A percentile compares a stretch with the other conserved stretches of the same genome.
phyloP scores from a whole-genome alignment of 2,113 vertebrate genomes.

The Labeo catla region DNA sequence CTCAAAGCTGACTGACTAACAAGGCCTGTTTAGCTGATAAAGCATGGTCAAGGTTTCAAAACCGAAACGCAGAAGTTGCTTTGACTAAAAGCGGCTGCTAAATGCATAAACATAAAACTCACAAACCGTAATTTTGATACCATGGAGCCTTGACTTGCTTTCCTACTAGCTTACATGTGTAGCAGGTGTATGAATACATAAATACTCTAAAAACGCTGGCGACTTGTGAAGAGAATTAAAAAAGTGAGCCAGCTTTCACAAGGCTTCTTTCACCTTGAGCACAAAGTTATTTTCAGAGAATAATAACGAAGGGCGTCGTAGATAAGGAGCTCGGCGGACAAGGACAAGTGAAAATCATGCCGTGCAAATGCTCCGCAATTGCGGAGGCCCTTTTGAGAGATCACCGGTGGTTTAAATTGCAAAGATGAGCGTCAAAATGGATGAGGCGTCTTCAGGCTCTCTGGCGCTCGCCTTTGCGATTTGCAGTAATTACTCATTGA shows the following conservation, averaged over 20 bases:
- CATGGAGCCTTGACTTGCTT: background rate
- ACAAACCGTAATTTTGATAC: background rate
- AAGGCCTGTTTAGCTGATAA: background rate
- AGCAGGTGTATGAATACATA: slow-evolving; percentile 10
- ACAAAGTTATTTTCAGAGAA: slow-evolving; percentile 57
- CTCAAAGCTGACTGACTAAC: background rate
- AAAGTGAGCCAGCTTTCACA: slow-evolving; percentile 31
- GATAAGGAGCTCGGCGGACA: slow-evolving; percentile 55
- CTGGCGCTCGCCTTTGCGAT: slow-evolving; percentile 51
- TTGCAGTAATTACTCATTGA: slow-evolving; percentile 56
- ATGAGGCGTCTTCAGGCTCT: slow-evolving; percentile 51
- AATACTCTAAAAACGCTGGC: slow-evolving; percentile 20
- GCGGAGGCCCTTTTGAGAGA: slow-evolving; percentile 52
- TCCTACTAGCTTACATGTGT: background rate
- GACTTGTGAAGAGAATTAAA: slow-evolving; percentile 31
- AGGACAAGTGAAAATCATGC: slow-evolving; percentile 58
- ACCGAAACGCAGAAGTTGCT: background rate
- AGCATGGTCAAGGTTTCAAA: background rate
- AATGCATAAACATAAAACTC: background rate
- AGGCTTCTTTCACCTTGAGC: slow-evolving; percentile 56
- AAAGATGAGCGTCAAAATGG: slow-evolving; percentile 56
- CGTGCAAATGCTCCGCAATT: slow-evolving; percentile 48
- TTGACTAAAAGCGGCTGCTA: background rate
- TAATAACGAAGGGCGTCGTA: slow-evolving; percentile 56
- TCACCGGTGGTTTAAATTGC: slow-evolving; percentile 57